A percentile compares a stretch with the other conserved stretches of the same genome.
phyloP scores from a whole-genome alignment of 2,797 vertebrate species.

The Leuciscus waleckii region DNA sequence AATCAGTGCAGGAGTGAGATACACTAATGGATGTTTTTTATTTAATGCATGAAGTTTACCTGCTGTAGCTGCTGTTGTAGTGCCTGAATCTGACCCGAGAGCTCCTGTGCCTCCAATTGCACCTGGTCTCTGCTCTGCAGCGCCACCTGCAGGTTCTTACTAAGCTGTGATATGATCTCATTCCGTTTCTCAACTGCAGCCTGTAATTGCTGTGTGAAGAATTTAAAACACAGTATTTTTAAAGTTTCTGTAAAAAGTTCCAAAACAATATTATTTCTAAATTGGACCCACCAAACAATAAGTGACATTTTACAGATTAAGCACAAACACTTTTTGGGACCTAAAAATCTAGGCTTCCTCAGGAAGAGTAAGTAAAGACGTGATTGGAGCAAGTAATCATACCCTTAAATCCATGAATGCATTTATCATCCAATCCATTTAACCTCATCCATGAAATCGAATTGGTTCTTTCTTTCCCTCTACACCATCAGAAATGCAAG shows the following conservation, averaged over 20 bases:
- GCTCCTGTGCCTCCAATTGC: constrained; percentile 76
- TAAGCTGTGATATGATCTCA: constrained; percentile 82
- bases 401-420: neutral
- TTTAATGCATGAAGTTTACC: constrained; percentile 64
- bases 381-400: neutral
- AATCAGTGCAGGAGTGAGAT: neutral
- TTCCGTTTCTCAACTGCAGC: constrained; percentile 82
- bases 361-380: neutral
- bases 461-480: neutral
- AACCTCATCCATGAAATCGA: neutral
- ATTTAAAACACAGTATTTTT: neutral
- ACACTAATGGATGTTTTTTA: neutral
- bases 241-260: neutral
- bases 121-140: constrained; percentile 79
- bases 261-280: neutral
- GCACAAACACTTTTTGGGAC: neutral
- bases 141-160: constrained; percentile 80
- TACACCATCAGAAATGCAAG: constrained; percentile 1
- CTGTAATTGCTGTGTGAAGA: constrained; percentile 77
- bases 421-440: too few relatives aligned
- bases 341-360: neutral
- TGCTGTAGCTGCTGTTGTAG: constrained; percentile 85
- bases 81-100: constrained; percentile 78
- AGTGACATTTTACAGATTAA: neutral
- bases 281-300: neutral